Conservation (phyloP, 2,888 invertebrate genomes). For the Drosophila ustulata region DNA sequence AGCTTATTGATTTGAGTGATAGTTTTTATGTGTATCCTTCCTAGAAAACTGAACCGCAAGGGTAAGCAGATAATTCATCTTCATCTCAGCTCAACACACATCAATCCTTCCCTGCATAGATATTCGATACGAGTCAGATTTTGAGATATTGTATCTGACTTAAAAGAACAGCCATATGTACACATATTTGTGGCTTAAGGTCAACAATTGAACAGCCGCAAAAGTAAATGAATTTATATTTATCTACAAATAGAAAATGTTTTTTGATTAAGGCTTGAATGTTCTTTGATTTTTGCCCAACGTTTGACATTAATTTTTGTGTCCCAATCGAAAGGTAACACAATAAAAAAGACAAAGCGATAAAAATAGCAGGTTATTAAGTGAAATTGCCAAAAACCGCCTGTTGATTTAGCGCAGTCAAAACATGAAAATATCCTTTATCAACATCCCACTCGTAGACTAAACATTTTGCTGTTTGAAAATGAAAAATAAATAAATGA, state of each 20-base stretch:
- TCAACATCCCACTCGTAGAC: conserved; percentile 1
- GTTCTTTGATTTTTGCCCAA: conserved; percentile 1
- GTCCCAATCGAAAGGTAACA: conserved; percentile 1
- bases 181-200: neutral
- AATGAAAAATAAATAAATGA: conserved; percentile 50
- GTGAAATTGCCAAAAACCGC: neutral
- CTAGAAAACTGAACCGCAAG: conserved; percentile 18
- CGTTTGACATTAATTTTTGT: neutral
- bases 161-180: neutral
- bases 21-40: conserved; percentile 37
- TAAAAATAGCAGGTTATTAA: conserved; percentile 3
- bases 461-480: conserved; percentile 15
- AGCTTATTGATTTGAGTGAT: conserved; percentile 59
- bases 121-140: conserved; percentile 9
- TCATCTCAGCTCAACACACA: conserved; percentile 20
- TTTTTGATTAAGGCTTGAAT: neutral
- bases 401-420: conserved; percentile 17
- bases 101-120: conserved; percentile 1
- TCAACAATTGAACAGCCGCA: neutral
- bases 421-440: conserved; percentile 7
- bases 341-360: neutral
- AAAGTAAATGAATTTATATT: conserved; percentile 10
- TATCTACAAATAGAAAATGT: neutral
- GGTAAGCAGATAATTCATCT: conserved; percentile 33
- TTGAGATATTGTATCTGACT: neutral